A percentile compares a stretch with the other conserved stretches of the same genome.
These are phyloP conservation scores for Thera obeliscata DNA, from an alignment of 2,888 invertebrate species.

Conservation along the genomic window DNA sequence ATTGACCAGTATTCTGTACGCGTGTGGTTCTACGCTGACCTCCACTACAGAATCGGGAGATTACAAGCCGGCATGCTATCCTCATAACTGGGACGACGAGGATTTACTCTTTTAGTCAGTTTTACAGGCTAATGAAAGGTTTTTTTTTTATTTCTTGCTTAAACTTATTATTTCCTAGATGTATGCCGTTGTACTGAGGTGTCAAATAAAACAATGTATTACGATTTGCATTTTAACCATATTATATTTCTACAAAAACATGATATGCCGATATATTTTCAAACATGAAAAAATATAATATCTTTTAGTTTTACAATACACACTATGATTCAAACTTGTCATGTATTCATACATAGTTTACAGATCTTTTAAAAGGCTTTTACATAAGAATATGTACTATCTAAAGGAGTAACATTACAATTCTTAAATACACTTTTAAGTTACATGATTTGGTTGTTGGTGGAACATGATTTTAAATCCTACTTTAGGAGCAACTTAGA, in stretches of 20 bases:
- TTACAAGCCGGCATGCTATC: slow-evolving; percentile 62
- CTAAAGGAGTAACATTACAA: slow-evolving; percentile 25
- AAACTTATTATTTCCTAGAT: not conserved
- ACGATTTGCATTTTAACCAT: slow-evolving; percentile 62
- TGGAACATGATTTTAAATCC: slow-evolving; percentile 35
- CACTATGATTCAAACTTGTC: slow-evolving; percentile 54
- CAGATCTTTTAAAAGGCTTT: slow-evolving; percentile 66
- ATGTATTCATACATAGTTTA: slow-evolving; percentile 60
- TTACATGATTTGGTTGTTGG: slow-evolving; percentile 29
- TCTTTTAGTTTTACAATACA: slow-evolving; percentile 32
- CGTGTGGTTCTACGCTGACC: slow-evolving; percentile 47
- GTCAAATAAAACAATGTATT: slow-evolving; percentile 23
- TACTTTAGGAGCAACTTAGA: slow-evolving; percentile 24
- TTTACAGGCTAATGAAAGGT: no score
- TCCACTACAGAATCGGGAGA: slow-evolving; percentile 62
- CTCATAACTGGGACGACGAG: slow-evolving; percentile 76
- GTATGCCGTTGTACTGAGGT: not conserved
- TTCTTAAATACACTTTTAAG: slow-evolving; percentile 27
- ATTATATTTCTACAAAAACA: slow-evolving; percentile 78
- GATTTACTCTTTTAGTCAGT: slow-evolving; percentile 69
- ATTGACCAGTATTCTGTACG: slow-evolving; percentile 52
- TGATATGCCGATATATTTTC: slow-evolving; percentile 70
- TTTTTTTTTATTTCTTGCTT: no score
- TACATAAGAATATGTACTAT: slow-evolving; percentile 28
- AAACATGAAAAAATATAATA: slow-evolving; percentile 68